These are phyloP conservation scores for Lottia gigantea DNA, from an alignment of 2,888 invertebrate species.

Conservation along the genomic window DNA sequence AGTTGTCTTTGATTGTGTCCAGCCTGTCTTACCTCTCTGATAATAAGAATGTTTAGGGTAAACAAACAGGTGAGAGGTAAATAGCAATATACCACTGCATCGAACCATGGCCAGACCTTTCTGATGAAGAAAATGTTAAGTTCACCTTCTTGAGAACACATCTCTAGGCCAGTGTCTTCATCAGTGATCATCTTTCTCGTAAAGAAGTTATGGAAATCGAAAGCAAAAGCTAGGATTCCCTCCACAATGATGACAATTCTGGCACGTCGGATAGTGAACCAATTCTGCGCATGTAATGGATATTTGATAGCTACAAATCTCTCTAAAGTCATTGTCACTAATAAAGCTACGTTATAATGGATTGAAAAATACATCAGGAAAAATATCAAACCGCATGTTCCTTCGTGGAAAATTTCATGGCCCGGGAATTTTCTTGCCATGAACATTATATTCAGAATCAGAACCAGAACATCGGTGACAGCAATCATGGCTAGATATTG, in stretches of 20 bases:
- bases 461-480: constrained; percentile 24
- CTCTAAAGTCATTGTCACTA: constrained; percentile 29
- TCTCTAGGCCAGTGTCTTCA: constrained; percentile 9
- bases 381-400: constrained; percentile 24
- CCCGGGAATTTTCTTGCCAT: constrained; percentile 27
- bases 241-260: constrained; percentile 16
- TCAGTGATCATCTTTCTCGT: constrained; percentile 20
- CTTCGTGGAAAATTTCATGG: constrained; percentile 21
- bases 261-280: constrained; percentile 16
- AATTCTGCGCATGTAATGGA: constrained; percentile 20
- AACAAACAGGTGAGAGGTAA: constrained; percentile 18
- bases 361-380: constrained; percentile 27
- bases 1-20: constrained; percentile 11
- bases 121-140: constrained; percentile 12
- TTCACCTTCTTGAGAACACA: constrained; percentile 13
- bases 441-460: constrained; percentile 26
- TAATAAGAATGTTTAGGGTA: constrained; percentile 25
- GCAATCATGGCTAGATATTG: constrained; percentile 27
- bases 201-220: constrained; percentile 24
- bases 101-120: constrained; percentile 29
- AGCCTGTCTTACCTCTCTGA: constrained; percentile 15
- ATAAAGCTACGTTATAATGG: constrained; percentile 24
- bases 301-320: constrained; percentile 26
- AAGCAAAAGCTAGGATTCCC: constrained; percentile 12
- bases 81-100: constrained; percentile 25